A percentile compares a stretch with the other conserved stretches of the same genome.
These are phyloP conservation scores for Stegodyphus dumicola DNA, from an alignment of 1,140 invertebrate species.

Conservation along the genomic window DNA sequence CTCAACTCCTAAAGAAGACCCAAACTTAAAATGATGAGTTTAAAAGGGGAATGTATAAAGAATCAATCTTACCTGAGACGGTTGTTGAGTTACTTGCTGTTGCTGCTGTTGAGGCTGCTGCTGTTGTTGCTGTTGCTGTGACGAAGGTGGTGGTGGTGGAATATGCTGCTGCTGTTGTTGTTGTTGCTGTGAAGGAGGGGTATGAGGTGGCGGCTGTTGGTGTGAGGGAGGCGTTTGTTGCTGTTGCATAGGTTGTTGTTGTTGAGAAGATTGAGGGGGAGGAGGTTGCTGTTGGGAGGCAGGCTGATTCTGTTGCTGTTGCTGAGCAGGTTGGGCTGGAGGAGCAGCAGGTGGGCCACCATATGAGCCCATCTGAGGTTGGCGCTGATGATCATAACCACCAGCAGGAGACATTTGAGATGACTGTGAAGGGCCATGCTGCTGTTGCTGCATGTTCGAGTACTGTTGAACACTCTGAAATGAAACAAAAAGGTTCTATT, in stretches of 20 bases:
- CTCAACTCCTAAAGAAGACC: too few relatives aligned
- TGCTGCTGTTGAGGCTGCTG: constrained; percentile 3
- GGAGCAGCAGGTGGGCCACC: neutral
- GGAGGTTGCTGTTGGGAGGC: neutral
- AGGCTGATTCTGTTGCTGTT: neutral
- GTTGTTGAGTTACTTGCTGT: constrained; percentile 19
- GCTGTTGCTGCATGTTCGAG: constrained; percentile 25
- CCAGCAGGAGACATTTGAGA: constrained; percentile 25
- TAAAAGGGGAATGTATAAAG: too few relatives aligned
- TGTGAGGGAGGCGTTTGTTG: constrained; percentile 10
- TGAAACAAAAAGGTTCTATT: neutral
- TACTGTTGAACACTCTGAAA: constrained; percentile 39
- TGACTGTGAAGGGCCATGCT: constrained; percentile 28
- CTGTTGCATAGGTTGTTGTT: neutral
- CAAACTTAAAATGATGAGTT: too few relatives aligned
- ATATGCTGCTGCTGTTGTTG: constrained; percentile 3
- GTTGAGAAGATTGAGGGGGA: neutral
- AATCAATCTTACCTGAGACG: constrained; percentile 23
- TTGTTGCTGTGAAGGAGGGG: constrained; percentile 8
- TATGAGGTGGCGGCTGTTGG: constrained; percentile 2
- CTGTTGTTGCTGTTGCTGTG: constrained; percentile 14
- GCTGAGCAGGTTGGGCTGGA: constrained; percentile 6
- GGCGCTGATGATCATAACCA: constrained; percentile 30
- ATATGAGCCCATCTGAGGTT: constrained; percentile 21
- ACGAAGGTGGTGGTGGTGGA: neutral